These are phyloP conservation scores for Pantelozetes paolii DNA, from an alignment of 2,888 invertebrate species.

Conservation along the genomic window DNA sequence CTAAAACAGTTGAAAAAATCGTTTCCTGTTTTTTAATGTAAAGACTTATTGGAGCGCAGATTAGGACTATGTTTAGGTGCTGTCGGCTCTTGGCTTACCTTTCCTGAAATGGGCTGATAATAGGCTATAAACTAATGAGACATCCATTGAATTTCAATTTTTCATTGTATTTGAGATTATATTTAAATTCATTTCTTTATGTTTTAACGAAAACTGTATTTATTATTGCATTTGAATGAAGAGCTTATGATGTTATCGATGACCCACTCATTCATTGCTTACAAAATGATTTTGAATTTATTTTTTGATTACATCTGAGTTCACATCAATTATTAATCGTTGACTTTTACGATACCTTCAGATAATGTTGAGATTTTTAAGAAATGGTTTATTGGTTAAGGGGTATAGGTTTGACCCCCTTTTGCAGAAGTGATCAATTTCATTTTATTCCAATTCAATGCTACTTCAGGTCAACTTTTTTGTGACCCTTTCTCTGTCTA, in stretches of 20 bases:
- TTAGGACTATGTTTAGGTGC: not conserved
- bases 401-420: no score
- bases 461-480: no score
- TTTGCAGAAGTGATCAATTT: no score
- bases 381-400: no score
- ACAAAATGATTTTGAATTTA: not conserved
- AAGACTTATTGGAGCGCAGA: conserved; percentile 27
- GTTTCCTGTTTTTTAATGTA: conserved; percentile 12
- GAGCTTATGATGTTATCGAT: conserved; percentile 24
- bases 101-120: not conserved
- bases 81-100: not conserved
- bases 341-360: no score
- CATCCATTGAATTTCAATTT: not conserved
- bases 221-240: conserved; percentile 22
- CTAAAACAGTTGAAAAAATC: conserved; percentile 3
- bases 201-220: not conserved
- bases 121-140: not conserved
- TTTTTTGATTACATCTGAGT: not conserved
- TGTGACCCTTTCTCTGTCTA: no score
- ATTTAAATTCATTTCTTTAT: not conserved
- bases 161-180: not conserved
- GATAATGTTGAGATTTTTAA: no score
- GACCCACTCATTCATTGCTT: not conserved
- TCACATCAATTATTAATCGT: no score
- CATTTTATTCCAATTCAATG: no score